Evolutionary conservation across 2,113 vertebrate species (phyloP).

Genomic region (cattle (Bos taurus)): ARS-UCD2.0 NC_037340.1:9006001-9006500

Average conservation of each 20-base stretch:
- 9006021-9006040: not conserved
- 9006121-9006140: not conserved
- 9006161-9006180: not conserved
- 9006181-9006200: not conserved
- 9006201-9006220: not conserved
- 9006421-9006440: not conserved
- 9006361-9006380: not conserved
- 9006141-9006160: not conserved
- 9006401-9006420: not conserved
- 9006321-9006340: accelerated
- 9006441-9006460: not conserved
- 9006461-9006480: not conserved
- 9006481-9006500: not conserved
- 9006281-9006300: not conserved
- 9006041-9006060: not conserved
- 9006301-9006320: not conserved
- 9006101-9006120: not conserved
- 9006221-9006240: not conserved
- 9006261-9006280: not conserved
- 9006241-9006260: not conserved
- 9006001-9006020: not conserved
- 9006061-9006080: not conserved
- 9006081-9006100: not conserved
- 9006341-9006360: not conserved
- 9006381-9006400: not conserved